Base-by-base conservation (phyloP, 2,113 vertebrate species). In the Arenaria interpres region DNA sequence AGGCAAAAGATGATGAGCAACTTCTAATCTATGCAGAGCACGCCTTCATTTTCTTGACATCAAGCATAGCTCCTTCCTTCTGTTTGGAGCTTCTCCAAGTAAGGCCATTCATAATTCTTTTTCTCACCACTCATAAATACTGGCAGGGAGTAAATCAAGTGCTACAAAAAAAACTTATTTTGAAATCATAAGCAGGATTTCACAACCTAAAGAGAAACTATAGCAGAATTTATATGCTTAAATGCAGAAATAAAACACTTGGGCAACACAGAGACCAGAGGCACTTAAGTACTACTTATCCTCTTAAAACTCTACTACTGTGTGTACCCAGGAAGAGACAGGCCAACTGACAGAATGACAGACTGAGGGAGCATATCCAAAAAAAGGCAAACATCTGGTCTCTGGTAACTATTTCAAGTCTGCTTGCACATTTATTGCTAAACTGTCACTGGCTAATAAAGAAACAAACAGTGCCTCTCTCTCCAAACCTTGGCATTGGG, bases 111-210 rank as follows among this genome's bases (percentile, higher is more conserved):
- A 33, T 78, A 71, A 85, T 71, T 90, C 41, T 39, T 91, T 28
- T 71, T 78, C 28, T 77, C 46, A 57, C 20, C 12, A 78, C 54
- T 64, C 13, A 54, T 76, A 91, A 69, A 80, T 64, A 51, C 19
- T 35, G 15, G 2, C 12, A 83, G 6, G 5, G 28, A 79, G 20
- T n/a, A 91, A 86, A 93, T 64, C 30, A 73, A 60, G 12, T n/a
- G 10, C 22, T 33, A 53, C 14, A 51, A 24, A 7, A 1, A 8
- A 1, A 0, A 2, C 51, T 43, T 69, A 35, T 32, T 78, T 85
- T 57, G 13, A 81, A 93, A 62, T 89, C 8, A 9, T n/a, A 43
- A 77, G 3, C 24, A 80, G 35, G 17, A 51, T 80, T 76, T 69
- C 35, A 16, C 5, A 4, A 28, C 21, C 56, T 64, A 53, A 39